A percentile compares a stretch with the other conserved stretches of the same genome.
These are phyloP conservation scores for Colletes collaris DNA, from an alignment of 2,888 invertebrate species.

Conservation along the genomic window DNA sequence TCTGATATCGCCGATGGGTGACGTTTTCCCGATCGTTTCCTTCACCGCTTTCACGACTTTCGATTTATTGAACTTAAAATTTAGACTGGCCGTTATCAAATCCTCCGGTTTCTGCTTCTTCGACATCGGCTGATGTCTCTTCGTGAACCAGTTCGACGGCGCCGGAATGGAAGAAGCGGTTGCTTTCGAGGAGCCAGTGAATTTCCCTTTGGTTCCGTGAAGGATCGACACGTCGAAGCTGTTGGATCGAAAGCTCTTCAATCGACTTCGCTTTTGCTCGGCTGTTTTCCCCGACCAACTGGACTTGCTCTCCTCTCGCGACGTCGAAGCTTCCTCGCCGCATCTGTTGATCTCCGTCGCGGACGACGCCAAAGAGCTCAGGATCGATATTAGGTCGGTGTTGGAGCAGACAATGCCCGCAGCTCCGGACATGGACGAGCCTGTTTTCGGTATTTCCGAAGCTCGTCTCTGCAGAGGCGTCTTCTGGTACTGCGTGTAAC, in stretches of 20 bases:
- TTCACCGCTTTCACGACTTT: slow-evolving; percentile 84
- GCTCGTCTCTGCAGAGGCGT: slow-evolving; percentile 85
- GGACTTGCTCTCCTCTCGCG: slow-evolving; percentile 50
- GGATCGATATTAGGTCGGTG: slow-evolving; percentile 91
- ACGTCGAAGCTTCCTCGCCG: slow-evolving; percentile 54
- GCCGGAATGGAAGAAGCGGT: slow-evolving; percentile 70
- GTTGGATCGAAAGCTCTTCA: slow-evolving; percentile 91
- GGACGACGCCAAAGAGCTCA: slow-evolving; percentile 91
- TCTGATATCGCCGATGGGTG: slow-evolving; percentile 64
- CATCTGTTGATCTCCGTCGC: slow-evolving; percentile 89
- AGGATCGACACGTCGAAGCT: slow-evolving; percentile 93
- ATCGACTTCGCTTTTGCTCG: slow-evolving; percentile 85
- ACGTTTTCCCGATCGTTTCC: slow-evolving; percentile 78
- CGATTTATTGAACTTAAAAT: slow-evolving; percentile 86
- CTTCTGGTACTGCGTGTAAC: slow-evolving; percentile 78
- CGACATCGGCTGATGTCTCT: slow-evolving; percentile 90
- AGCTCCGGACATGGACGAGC: slow-evolving; percentile 74
- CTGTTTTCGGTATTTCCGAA: slow-evolving; percentile 87
- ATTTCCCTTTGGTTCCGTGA: slow-evolving; percentile 82
- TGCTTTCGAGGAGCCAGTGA: slow-evolving; percentile 39
- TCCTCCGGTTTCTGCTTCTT: slow-evolving; percentile 82
- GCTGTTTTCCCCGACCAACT: slow-evolving; percentile 69
- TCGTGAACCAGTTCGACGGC: slow-evolving; percentile 90
- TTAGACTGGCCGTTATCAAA: slow-evolving; percentile 83
- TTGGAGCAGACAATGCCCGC: slow-evolving; percentile 91